Percentiles rank a stretch among this genome's conserved stretches.
Conservation (phyloP, 2,888 invertebrate species). For the Ceramica pisi region DNA sequence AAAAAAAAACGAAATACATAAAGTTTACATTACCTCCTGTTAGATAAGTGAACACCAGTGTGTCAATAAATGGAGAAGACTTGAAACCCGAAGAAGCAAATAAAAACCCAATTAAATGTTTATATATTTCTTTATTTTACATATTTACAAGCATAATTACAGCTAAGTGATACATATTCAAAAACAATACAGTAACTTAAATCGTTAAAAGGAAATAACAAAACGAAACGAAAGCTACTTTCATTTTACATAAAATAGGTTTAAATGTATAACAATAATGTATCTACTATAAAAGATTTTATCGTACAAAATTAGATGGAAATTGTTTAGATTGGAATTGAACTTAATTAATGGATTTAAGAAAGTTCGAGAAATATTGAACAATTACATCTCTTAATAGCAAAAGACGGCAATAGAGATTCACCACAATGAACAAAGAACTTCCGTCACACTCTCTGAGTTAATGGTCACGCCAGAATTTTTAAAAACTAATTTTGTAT, state of each 20-base stretch:
- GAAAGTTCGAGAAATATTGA: slow-evolving; percentile 43
- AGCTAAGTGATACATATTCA: slow-evolving; percentile 71
- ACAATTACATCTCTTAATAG: slow-evolving; percentile 51
- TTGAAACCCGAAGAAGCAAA: no score
- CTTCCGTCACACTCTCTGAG: slow-evolving; percentile 70
- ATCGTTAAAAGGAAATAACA: slow-evolving; percentile 63
- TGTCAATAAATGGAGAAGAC: no score
- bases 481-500: slow-evolving; percentile 59
- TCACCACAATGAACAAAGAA: slow-evolving; percentile 63
- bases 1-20: no score
- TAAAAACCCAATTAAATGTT: slow-evolving; percentile 26
- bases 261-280: slow-evolving; percentile 53
- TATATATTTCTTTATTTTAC: slow-evolving; percentile 82
- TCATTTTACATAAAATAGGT: slow-evolving; percentile 55
- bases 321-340: slow-evolving; percentile 26
- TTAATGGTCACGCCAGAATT: slow-evolving; percentile 57
- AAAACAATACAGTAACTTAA: slow-evolving; percentile 62
- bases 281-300: slow-evolving; percentile 27
- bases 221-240: slow-evolving; percentile 61
- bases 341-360: slow-evolving; percentile 33
- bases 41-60: no score
- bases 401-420: slow-evolving; percentile 48
- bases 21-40: no score
- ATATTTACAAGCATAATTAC: slow-evolving; percentile 88
- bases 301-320: slow-evolving; percentile 26